These are phyloP conservation scores for Pegea sp. DNA, from an alignment of 23 tunicate genomes.

Conservation along the genomic window DNA sequence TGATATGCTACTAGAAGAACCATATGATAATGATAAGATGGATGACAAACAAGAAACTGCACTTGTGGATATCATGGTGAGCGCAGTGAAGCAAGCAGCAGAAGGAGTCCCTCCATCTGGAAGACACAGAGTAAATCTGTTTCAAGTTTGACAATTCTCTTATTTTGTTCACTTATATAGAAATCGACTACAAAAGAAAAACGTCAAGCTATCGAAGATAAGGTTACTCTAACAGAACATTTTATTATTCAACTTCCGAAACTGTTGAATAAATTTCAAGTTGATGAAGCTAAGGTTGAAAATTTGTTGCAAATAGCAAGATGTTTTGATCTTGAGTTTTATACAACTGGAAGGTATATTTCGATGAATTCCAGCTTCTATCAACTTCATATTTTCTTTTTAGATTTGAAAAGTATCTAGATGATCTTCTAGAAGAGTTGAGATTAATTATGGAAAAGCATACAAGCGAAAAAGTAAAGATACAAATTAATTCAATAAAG, in stretches of 20 bases:
- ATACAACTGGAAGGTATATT: constrained; percentile 76
- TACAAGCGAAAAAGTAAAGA: constrained; percentile 38
- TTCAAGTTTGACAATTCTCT: not conserved
- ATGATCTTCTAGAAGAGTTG: constrained; percentile 56
- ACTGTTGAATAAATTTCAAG: constrained; percentile 64
- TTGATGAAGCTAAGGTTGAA: constrained; percentile 77
- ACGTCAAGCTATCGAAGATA: constrained; percentile 59
- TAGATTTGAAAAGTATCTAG: constrained; percentile 76
- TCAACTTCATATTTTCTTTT: not conserved
- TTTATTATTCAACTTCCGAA: constrained; percentile 66
- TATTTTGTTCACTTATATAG: constrained; percentile 4
- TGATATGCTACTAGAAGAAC: constrained; percentile 89
- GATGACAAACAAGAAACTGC: constrained; percentile 84
- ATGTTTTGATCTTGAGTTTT: constrained; percentile 77
- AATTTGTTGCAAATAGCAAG: constrained; percentile 86
- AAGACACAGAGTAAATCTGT: constrained; percentile 28
- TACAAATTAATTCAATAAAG: too few species aligned
- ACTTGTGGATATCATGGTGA: constrained; percentile 93
- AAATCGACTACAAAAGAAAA: constrained; percentile 49
- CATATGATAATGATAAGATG: constrained; percentile 61
- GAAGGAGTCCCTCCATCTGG: constrained; percentile 92
- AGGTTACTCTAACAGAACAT: constrained; percentile 60
- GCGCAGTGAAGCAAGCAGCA: constrained; percentile 98
- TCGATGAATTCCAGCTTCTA: not conserved
- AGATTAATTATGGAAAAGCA: constrained; percentile 72